Conservation (phyloP, 2,888 invertebrate species). For the Chironomus riparius region DNA sequence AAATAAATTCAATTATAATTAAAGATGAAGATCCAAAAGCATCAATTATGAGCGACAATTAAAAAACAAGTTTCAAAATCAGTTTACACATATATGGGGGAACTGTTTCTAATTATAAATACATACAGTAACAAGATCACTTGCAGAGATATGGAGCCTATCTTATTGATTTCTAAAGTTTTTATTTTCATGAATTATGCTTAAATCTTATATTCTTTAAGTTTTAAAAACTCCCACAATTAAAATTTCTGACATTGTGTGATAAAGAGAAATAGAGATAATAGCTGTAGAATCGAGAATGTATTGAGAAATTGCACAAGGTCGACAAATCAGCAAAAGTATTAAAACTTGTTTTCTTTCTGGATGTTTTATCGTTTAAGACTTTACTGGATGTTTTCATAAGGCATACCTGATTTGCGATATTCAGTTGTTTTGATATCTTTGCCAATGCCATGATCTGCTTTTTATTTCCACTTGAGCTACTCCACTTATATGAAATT, state of each 20-base stretch:
- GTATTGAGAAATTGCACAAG: background rate
- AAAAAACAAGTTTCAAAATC: background rate
- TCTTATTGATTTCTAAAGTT: too few species aligned
- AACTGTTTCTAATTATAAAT: background rate
- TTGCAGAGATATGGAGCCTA: slow-evolving; percentile 4
- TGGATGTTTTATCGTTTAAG: too few species aligned
- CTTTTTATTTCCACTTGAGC: background rate
- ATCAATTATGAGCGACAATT: too few species aligned
- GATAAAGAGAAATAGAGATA: slow-evolving; percentile 19
- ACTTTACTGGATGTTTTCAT: too few species aligned
- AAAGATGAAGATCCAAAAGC: too few species aligned
- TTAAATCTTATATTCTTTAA: too few species aligned
- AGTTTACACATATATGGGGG: background rate
- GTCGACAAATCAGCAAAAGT: background rate
- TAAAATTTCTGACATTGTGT: slow-evolving; percentile 1
- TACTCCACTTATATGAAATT: background rate
- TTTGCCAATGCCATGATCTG: slow-evolving; percentile 71
- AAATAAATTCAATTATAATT: too few species aligned
- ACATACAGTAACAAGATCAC: slow-evolving; percentile 8
- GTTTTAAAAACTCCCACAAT: slow-evolving; percentile 25
- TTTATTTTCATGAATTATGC: too few species aligned
- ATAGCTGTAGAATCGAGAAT: slow-evolving; percentile 1
- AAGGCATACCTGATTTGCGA: slow-evolving; percentile 67
- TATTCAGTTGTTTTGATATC: slow-evolving; percentile 76
- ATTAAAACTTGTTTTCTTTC: slow-evolving; percentile 2